Conservation (phyloP, 92 coral and sea anemone species). For the Virgularia gustaviana region DNA sequence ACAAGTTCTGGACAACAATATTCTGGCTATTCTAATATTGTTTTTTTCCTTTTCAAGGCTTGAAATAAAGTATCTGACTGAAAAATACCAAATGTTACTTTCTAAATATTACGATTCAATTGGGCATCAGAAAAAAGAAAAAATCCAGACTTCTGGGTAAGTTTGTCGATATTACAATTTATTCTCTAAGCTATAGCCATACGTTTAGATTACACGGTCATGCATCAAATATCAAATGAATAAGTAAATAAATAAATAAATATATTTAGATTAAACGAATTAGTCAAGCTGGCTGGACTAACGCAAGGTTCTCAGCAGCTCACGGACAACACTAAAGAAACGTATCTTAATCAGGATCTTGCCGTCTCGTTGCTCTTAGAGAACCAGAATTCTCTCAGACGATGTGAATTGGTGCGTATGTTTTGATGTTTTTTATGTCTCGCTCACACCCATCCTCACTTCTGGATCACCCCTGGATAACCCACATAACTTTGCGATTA, state of each 20-base stretch:
- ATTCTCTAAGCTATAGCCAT: background rate
- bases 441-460: no score
- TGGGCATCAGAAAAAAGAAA: conserved; percentile 81
- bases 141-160: conserved; percentile 74
- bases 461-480: no score
- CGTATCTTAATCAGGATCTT: conserved; percentile 85
- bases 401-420: conserved; percentile 88
- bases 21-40: background rate
- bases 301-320: conserved; percentile 47
- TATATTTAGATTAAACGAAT: conserved; percentile 20
- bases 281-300: conserved; percentile 26
- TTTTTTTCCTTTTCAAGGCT: conserved; percentile 43
- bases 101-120: conserved; percentile 69
- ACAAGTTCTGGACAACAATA: background rate
- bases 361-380: conserved; percentile 81
- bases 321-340: conserved; percentile 64
- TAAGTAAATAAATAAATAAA: background rate
- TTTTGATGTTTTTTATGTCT: no score
- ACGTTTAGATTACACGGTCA: no score
- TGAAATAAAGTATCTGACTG: conserved; percentile 73
- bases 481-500: no score
- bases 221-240: background rate
- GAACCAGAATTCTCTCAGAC: conserved; percentile 75
- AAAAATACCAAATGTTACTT: conserved; percentile 71
- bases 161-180: background rate